Evolutionary conservation across 1,140 invertebrate species (phyloP).

Genomic region (Andricus grossulariae): DNA sequence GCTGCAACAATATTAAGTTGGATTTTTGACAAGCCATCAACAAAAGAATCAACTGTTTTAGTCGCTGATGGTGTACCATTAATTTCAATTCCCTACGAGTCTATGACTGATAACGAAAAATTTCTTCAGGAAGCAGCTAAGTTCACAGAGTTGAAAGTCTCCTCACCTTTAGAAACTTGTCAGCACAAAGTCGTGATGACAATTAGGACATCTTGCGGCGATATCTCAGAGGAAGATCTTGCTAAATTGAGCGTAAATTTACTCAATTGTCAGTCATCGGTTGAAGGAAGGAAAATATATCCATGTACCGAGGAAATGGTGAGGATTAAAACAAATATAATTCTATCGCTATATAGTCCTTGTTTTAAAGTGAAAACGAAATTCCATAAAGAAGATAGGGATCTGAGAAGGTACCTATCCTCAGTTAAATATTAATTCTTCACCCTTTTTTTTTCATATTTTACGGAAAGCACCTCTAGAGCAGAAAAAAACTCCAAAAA

Average conservation of each 20-base stretch:
- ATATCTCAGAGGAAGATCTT: slow-evolving; percentile 81
- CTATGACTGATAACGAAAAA: slow-evolving; percentile 80
- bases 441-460: too few relatives aligned
- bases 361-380: too few relatives aligned
- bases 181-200: slow-evolving; percentile 81
- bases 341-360: too few relatives aligned
- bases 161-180: slow-evolving; percentile 80
- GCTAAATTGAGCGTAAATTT: slow-evolving; percentile 83
- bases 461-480: too few relatives aligned
- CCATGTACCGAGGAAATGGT: slow-evolving; percentile 81
- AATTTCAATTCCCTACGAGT: slow-evolving; percentile 78
- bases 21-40: slow-evolving; percentile 61
- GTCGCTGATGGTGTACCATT: slow-evolving; percentile 66
- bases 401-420: too few relatives aligned
- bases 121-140: slow-evolving; percentile 80
- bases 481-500: too few relatives aligned
- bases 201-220: slow-evolving; percentile 77
- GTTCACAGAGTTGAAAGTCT: slow-evolving; percentile 76
- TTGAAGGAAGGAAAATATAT: slow-evolving; percentile 79
- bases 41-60: slow-evolving; percentile 50
- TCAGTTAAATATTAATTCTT: too few relatives aligned
- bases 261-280: slow-evolving; percentile 82
- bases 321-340: slow-evolving; percentile 33
- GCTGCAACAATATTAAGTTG: slow-evolving; percentile 64
- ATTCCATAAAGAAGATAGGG: too few relatives aligned